phyloP scores from a whole-genome alignment of 2,113 vertebrate species.

The Zootoca vivipara region DNA sequence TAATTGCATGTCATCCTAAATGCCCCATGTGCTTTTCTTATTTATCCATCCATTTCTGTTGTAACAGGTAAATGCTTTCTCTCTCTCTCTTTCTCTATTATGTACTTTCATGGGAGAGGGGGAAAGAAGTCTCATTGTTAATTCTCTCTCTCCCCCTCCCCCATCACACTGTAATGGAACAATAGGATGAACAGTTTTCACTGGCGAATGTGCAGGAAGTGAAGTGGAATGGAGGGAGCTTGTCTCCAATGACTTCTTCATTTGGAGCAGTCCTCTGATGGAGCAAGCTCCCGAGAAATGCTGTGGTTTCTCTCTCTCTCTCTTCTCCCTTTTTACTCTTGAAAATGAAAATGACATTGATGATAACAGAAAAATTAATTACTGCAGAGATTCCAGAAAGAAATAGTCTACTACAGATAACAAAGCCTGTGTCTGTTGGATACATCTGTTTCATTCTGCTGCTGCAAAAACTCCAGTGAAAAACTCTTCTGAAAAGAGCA shows the following conservation, averaged over 20 bases:
- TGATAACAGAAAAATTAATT: constrained; percentile 58
- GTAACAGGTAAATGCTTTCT: constrained; percentile 34
- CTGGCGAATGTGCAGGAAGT: neutral
- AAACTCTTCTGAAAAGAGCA: constrained; percentile 3
- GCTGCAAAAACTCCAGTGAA: constrained; percentile 10
- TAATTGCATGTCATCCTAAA: constrained; percentile 49
- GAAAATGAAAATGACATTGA: constrained; percentile 11
- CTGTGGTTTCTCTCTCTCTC: rapidly evolving
- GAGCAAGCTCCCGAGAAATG: neutral
- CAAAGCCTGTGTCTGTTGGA: constrained; percentile 5
- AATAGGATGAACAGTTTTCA: neutral
- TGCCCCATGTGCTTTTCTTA: constrained; percentile 20
- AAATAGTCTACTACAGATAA: constrained; percentile 3
- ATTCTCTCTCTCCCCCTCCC: neutral
- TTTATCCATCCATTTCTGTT: constrained; percentile 44
- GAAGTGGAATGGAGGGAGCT: neutral
- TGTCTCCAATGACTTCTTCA: constrained; percentile 9
- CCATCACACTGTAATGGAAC: neutral
- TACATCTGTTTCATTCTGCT: constrained; percentile 35
- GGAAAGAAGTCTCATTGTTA: neutral
- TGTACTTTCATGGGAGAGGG: neutral
- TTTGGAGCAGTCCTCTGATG: neutral
- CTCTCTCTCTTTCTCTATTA: neutral
- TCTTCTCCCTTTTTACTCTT: too few species aligned
- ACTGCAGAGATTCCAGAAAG: constrained; percentile 34